These are phyloP conservation scores for Listronotus bonariensis DNA, from an alignment of 1,140 invertebrate species.

Conservation along the genomic window DNA sequence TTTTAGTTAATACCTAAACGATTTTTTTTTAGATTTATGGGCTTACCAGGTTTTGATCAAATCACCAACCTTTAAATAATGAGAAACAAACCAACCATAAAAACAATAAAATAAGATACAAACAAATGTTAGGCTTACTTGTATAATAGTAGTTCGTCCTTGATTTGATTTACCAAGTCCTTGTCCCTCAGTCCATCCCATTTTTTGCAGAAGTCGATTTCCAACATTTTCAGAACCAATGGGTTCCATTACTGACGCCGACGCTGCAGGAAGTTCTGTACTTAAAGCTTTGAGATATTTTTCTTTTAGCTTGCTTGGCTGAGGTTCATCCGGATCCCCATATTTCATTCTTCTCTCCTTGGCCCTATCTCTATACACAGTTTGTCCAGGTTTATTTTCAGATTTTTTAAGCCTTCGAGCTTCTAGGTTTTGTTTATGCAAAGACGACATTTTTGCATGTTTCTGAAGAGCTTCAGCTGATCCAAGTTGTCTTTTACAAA, in stretches of 20 bases:
- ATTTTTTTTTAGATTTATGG: no score
- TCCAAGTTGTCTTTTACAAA: conserved; percentile 95
- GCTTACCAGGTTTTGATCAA: no score
- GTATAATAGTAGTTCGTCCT: conserved; percentile 90
- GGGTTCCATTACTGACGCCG: conserved; percentile 56
- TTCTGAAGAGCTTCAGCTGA: conserved; percentile 86
- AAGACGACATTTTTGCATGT: conserved; percentile 90
- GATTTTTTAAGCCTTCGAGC: conserved; percentile 40
- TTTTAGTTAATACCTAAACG: no score
- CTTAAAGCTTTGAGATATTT: conserved; percentile 58
- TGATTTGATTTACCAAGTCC: conserved; percentile 92
- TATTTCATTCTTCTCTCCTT: conserved; percentile 94
- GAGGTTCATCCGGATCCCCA: conserved; percentile 82
- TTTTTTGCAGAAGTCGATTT: conserved; percentile 93
- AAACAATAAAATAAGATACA: no score
- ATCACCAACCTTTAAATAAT: no score
- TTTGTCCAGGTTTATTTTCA: conserved; percentile 57
- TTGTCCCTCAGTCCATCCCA: conserved; percentile 97
- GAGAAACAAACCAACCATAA: no score
- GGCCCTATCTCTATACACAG: conserved; percentile 84
- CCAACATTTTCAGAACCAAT: conserved; percentile 90
- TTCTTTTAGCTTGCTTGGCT: conserved; percentile 73
- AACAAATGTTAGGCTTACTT: conserved; percentile 63
- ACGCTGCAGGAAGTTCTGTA: conserved; percentile 49
- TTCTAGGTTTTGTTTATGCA: conserved; percentile 94